Evolutionary conservation across 2,797 vertebrate species (phyloP), one percentile per base, ranked within the genome.

Genomic region (Halcyon leucocephala): DNA sequence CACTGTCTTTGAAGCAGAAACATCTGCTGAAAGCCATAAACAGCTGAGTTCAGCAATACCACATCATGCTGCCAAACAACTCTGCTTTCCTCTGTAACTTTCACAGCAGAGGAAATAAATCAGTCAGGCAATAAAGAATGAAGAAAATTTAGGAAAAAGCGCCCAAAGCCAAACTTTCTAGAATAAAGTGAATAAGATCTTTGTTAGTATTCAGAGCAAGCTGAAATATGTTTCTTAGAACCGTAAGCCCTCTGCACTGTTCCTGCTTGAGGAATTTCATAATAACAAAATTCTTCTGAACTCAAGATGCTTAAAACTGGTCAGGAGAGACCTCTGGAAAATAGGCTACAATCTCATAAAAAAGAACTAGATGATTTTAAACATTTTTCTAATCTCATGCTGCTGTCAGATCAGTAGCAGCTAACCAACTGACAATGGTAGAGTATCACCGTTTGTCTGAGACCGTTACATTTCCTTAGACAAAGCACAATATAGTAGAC

Each of bases 31-130:
- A 82, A 65, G 85, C 93, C 74, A 88, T 87, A 29, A 83, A 97
- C 94, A 95, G 97, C 95, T 97, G 97, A 97, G 90, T 95, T 97
- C 97, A 97, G 97, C 94, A 97, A 81, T 81, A 81, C 85, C 85
- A 62, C 86, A 78, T 35, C 84, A 29, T 15, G 65, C 95, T 95
- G 94, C 94, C 88, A 93, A 73, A 95, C 92, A 86, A 77, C 89
- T 95, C 91, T 73, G 85, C 94, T 94, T 96, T 96, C 89, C 90
- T 73, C 94, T 94, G 85, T 86, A 97, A 96, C 95, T 92, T 93
- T 72, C 87, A 92, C 82, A 66, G 78, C 49, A 28, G 33, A 96
- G 90, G 85, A 93, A 95, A 97, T 97, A 97, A 97, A 96, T 97
- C 97, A 97, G 88, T 78, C 96, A 96, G 90, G 95, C 96, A 95